Evolutionary conservation across 92 coral and sea anemone genomes (phyloP), one percentile per base, ranked within the genome.

Genomic region (Zoanthus sociatus): DNA sequence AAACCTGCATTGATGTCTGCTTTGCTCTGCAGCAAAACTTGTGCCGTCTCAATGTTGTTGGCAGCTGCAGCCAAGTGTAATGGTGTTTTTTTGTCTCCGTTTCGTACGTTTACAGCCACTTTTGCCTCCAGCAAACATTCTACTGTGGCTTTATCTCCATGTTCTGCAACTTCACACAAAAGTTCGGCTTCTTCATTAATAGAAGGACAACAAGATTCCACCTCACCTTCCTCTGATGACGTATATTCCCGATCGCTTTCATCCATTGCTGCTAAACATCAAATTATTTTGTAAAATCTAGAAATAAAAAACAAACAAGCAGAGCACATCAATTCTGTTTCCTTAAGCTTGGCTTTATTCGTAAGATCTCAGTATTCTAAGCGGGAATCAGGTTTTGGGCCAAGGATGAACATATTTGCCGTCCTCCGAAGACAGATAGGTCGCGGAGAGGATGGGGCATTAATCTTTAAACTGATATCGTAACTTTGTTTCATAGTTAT

Each of bases 21-120:
- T 3, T 68, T 30, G 14, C 21, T 20, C 33, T 77, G 82, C 45
- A 77, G 33, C 17, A 77, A 56, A 50, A 77, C n/a, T 13, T 77
- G n/a, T 53, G 11, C 82, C 30, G 66, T 77, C 42, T 77, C 82
- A 48, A 31, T 7, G 16, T 77, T 77, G 16, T 12, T 31, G 82
- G 64, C 66, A 21, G 82, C 64, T 51, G 67, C 44, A 20, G 82
- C 82, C 26, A 77, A 44, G 21, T 51, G 82, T 10, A 77, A 53
- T 11, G 82, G 66, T 0, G 82, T 21, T 17, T 9, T 77, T 9
- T 37, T 20, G 5, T 77, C 67, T 16, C 0, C 9, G 42, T 77
- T 51, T 26, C 14, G 32, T 76, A 48, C 18, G 32, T 77, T 77
- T 4, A 53, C 82, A 10, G 14, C 26, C 31, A 77, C 82, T 51